Base-by-base conservation (phyloP, 2,113 vertebrate species). In the Channa maculata region DNA sequence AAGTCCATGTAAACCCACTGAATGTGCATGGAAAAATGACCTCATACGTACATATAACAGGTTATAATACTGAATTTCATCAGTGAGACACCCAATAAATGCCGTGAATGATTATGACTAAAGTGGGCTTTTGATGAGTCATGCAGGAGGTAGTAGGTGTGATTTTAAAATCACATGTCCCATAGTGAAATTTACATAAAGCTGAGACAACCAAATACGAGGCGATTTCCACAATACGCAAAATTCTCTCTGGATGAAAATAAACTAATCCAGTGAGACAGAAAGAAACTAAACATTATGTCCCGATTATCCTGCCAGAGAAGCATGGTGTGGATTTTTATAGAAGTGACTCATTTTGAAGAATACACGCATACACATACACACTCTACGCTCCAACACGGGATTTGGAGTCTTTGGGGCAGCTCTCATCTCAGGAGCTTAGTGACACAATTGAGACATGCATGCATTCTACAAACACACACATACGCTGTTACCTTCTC, bases 311-410 rank as follows among this genome's bases (percentile, higher is more conserved):
- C 68, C 69, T 91, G 79, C 85, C 84, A 87, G 83, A 68, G 75
- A 5, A 36, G 74, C 72, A 80, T 84, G 71, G 71, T 85, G 88
- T 83, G 83, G 85, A 86, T 86, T 88, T 89, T 89, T 90, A 89
- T 81, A 89, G 88, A 81, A 44, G 37, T 92, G 86, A 90, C 88
- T 90, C 85, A 89, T 89, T 88, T 86, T 81, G 77, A 82, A 57
- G 62, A 65, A 87, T 24, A 70, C 53, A 62, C 36, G 68, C 15
- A 41, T 8, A 38, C n/a, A 55, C 43, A 48, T 24, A 45, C 54
- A 44, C 39, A 66, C 68, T 49, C 57, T 11, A 46, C n/a, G 2
- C 65, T 57, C 41, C 70, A 69, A 81, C 77, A 78, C 60, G 59
- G 82, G 83, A 86, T 90, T 86, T 85, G 65, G 71, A 89, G 71